These are phyloP conservation scores for Eumeta japonica DNA, from an alignment of 1,140 invertebrate genomes.

Conservation along the genomic window DNA sequence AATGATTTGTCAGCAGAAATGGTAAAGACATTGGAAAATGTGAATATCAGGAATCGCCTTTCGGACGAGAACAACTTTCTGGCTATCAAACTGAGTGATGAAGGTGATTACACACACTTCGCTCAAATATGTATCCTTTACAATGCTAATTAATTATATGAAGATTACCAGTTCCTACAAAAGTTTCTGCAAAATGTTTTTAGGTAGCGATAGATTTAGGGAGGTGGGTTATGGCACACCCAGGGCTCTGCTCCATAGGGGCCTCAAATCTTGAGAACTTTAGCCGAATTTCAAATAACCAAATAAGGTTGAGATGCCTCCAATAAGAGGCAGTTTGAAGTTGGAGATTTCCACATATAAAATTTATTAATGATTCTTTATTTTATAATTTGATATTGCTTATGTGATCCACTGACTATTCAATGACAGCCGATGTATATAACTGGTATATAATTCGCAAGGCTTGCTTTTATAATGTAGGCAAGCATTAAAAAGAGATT, in stretches of 20 bases:
- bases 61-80: conserved; percentile 64
- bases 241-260: background rate
- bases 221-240: background rate
- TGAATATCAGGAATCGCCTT: conserved; percentile 46
- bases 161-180: conserved; percentile 1
- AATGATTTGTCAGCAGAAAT: conserved; percentile 67
- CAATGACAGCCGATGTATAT: too few relatives aligned
- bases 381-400: too few relatives aligned
- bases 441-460: too few relatives aligned
- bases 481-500: too few relatives aligned
- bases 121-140: conserved; percentile 80
- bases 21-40: conserved; percentile 36
- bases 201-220: background rate
- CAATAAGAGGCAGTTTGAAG: too few relatives aligned
- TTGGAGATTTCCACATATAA: too few relatives aligned
- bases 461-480: too few relatives aligned
- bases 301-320: background rate
- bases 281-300: too few relatives aligned
- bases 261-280: too few relatives aligned
- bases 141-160: conserved; percentile 2
- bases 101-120: conserved; percentile 75
- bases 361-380: too few relatives aligned
- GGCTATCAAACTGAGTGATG: conserved; percentile 70
- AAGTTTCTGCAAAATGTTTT: conserved; percentile 7
- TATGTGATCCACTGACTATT: too few relatives aligned